phyloP scores from a whole-genome alignment of 1,140 invertebrate genomes.

The Dendroctonus valens region DNA sequence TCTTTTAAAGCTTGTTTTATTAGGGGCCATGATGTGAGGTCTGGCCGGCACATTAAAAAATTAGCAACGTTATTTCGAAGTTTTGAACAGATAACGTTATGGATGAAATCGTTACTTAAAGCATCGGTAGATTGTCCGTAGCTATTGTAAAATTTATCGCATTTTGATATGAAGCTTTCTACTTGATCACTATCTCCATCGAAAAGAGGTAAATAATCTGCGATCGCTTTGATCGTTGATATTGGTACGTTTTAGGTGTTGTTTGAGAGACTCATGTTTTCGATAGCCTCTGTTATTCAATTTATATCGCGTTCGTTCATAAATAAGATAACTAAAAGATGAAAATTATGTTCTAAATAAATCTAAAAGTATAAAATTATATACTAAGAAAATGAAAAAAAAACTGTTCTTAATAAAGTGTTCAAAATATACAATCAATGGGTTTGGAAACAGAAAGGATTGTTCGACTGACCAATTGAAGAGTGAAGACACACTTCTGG shows the following conservation, averaged over 20 bases:
- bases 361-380: background rate
- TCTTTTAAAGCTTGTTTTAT: background rate
- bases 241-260: background rate
- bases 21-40: slow-evolving; percentile 1
- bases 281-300: background rate
- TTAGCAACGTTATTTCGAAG: too few relatives aligned
- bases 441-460: background rate
- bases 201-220: background rate
- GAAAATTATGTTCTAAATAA: background rate
- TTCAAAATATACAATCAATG: background rate
- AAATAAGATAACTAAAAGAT: background rate
- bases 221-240: slow-evolving; percentile 1
- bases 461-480: background rate
- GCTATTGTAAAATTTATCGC: slow-evolving; percentile 1
- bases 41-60: slow-evolving; percentile 1
- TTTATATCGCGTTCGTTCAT: background rate
- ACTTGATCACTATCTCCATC: slow-evolving; percentile 1
- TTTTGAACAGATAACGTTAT: background rate
- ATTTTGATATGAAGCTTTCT: background rate
- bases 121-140: background rate
- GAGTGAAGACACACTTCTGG: background rate
- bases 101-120: background rate
- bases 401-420: too few relatives aligned
- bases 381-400: too few relatives aligned
- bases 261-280: background rate